Evolutionary conservation across 1,140 invertebrate genomes (phyloP).

Genomic region (Pemphigus obesinymphae): DNA sequence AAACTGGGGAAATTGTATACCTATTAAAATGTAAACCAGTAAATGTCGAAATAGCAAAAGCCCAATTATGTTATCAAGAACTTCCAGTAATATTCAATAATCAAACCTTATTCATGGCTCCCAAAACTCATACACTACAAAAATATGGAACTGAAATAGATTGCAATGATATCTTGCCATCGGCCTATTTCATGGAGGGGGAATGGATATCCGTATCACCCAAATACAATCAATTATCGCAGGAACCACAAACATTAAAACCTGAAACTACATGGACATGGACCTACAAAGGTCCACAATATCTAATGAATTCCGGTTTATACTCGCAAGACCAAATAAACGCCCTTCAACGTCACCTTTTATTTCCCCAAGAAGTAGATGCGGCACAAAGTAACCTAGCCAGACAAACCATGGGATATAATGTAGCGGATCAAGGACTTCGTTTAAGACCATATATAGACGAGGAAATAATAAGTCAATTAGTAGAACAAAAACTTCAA

Average conservation of each 20-base stretch:
- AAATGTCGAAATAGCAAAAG: not conserved
- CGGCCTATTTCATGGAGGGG: no score
- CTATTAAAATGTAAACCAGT: slow-evolving; percentile 8
- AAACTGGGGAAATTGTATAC: not conserved
- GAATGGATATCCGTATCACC: not conserved
- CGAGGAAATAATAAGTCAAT: not conserved
- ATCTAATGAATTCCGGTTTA: no score
- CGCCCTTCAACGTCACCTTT: no score
- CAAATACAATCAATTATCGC: not conserved
- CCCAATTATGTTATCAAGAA: not conserved
- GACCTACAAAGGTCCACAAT: not conserved
- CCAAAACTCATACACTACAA: not conserved
- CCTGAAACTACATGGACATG: not conserved
- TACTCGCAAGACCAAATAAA: no score
- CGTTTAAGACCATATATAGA: not conserved
- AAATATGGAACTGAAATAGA: no score
- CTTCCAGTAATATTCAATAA: not conserved
- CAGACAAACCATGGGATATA: not conserved
- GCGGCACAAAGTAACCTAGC: not conserved
- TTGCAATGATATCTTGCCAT: no score
- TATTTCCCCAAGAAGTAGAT: no score
- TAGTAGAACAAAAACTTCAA: not conserved
- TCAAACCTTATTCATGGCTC: not conserved
- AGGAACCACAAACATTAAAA: not conserved
- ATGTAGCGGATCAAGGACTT: not conserved